phyloP scores from a whole-genome alignment of 2,797 vertebrate species.

The Parauchenoglanis punctatus region DNA sequence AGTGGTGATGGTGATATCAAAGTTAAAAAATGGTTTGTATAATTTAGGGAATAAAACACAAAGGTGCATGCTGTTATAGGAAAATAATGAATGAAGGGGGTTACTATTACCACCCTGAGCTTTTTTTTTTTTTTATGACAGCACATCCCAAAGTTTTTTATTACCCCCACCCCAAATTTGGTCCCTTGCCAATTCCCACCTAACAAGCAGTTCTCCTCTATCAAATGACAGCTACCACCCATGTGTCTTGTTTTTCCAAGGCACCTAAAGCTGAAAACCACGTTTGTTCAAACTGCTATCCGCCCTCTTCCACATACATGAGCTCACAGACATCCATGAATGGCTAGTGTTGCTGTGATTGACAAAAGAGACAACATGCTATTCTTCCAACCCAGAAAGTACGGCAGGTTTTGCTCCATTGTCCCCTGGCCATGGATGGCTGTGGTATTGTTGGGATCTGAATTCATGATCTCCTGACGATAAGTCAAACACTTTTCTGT shows the following conservation, averaged over 20 bases:
- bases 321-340: neutral
- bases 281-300: neutral
- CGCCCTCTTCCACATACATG: neutral
- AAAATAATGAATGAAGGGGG: neutral
- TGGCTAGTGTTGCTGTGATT: neutral
- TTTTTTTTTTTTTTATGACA: too few species aligned
- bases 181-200: neutral
- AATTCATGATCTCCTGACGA: neutral
- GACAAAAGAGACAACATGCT: neutral
- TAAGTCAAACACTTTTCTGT: neutral
- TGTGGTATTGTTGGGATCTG: neutral
- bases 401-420: neutral
- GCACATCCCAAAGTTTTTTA: neutral
- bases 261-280: neutral
- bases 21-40: neutral
- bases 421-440: too few species aligned
- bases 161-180: neutral
- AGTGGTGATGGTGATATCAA: neutral
- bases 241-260: neutral
- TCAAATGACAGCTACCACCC: neutral
- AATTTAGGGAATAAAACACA: neutral
- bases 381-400: neutral
- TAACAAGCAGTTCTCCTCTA: neutral
- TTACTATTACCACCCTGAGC: too few species aligned
- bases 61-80: neutral